A percentile compares a stretch with the other conserved stretches of the same genome.
Evolutionary conservation across 2,888 invertebrate species (phyloP).

Genomic region (Torymus tubicola): DNA sequence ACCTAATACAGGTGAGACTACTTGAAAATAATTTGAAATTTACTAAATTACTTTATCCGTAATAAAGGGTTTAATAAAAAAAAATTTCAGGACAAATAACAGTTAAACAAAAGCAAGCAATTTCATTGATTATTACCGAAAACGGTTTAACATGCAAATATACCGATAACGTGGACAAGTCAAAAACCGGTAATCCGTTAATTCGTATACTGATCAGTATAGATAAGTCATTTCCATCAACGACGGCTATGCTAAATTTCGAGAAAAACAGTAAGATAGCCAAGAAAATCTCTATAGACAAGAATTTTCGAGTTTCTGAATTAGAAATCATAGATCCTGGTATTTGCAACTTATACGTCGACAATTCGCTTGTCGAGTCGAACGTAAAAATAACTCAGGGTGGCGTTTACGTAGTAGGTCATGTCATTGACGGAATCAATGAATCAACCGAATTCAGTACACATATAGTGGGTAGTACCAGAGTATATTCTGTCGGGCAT

Average conservation of each 20-base stretch:
- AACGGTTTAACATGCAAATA: not conserved
- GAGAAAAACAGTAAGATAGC: no score
- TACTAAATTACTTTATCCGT: no score
- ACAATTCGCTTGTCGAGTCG: conserved; percentile 70
- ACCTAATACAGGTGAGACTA: no score
- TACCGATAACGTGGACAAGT: not conserved
- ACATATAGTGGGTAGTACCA: not conserved
- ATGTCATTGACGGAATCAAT: not conserved
- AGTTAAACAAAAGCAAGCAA: not conserved
- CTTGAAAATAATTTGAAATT: no score
- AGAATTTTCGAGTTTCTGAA: not conserved
- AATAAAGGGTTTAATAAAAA: no score
- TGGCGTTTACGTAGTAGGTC: conserved; percentile 9
- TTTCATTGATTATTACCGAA: not conserved
- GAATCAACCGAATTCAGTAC: conserved; percentile 57
- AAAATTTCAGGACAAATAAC: not conserved
- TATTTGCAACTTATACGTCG: conserved; percentile 75
- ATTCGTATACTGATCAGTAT: not conserved
- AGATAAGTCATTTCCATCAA: not conserved
- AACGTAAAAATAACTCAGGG: conserved; percentile 63
- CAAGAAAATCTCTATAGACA: not conserved
- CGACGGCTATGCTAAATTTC: no score
- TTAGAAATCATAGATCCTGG: not conserved
- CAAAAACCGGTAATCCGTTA: not conserved
- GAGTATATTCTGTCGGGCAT: not conserved